Evolutionary conservation across 2,888 invertebrate genomes (phyloP).

Genomic region (Ectobius pallidus): DNA sequence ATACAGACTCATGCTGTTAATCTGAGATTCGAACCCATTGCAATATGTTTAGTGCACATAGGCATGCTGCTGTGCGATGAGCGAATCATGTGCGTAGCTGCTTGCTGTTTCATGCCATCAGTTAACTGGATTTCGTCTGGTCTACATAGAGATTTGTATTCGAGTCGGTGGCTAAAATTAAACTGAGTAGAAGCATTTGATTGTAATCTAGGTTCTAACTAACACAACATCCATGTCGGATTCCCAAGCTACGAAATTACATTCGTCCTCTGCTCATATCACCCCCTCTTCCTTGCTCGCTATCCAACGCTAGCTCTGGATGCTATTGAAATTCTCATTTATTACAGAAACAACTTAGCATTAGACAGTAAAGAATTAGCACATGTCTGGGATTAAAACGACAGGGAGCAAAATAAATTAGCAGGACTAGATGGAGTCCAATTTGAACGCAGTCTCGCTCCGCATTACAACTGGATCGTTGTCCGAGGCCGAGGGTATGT

Average conservation of each 20-base stretch:
- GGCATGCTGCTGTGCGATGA: neutral
- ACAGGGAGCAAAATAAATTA: no score
- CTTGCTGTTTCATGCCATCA: neutral
- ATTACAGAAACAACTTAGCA: no score
- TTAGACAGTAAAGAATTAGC: no score
- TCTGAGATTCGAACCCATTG: neutral
- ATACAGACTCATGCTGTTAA: neutral
- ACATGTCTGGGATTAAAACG: no score
- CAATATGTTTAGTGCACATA: neutral
- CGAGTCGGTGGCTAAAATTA: neutral
- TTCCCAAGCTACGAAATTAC: neutral
- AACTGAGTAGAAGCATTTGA: conserved; percentile 14
- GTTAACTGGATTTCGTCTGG: conserved; percentile 7
- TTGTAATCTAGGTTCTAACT: conserved; percentile 14
- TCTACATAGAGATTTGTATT: neutral
- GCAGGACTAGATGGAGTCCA: no score
- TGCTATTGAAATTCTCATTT: neutral
- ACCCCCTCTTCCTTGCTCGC: neutral
- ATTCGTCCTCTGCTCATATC: neutral
- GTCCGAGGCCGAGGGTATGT: no score
- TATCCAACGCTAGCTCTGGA: neutral
- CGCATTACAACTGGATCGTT: no score
- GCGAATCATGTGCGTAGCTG: neutral
- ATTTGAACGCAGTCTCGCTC: no score
- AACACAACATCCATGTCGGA: neutral